phyloP scores from a whole-genome alignment of 2,113 vertebrate genomes.

The Capreolus pygargus region DNA sequence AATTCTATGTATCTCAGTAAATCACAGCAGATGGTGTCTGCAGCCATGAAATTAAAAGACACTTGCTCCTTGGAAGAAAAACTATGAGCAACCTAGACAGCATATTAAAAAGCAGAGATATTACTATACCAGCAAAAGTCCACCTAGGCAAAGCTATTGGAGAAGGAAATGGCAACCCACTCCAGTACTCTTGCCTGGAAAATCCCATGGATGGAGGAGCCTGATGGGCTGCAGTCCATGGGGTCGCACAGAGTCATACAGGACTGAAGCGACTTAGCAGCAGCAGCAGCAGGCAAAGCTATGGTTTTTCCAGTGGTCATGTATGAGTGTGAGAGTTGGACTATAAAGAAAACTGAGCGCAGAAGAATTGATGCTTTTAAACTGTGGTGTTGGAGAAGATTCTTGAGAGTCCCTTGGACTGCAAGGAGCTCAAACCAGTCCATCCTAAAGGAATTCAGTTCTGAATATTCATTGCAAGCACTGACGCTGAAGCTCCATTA shows the following conservation, averaged over 20 bases:
- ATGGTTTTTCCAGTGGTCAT: not conserved
- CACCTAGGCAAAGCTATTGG: not conserved
- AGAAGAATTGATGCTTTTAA: not conserved
- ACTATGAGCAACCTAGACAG: not conserved
- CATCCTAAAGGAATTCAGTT: not conserved
- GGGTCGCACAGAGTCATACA: too few species aligned
- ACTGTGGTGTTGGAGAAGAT: not conserved
- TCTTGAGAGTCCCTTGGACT: not conserved
- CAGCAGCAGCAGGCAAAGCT: not conserved
- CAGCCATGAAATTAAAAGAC: not conserved
- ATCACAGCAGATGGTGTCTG: not conserved
- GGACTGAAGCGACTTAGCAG: too few species aligned
- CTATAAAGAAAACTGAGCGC: not conserved
- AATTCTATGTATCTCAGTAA: not conserved
- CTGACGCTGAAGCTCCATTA: not conserved
- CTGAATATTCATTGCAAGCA: not conserved
- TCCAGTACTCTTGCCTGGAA: too few species aligned
- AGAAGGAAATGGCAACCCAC: too few species aligned
- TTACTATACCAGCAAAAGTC: not conserved
- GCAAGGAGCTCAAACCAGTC: not conserved
- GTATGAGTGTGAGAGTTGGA: not conserved
- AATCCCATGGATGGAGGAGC: too few species aligned
- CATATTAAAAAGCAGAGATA: not conserved
- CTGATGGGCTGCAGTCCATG: too few species aligned
- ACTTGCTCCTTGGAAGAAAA: not conserved